Conservation (phyloP, 2,797 vertebrate genomes). For the Argya squamiceps region DNA sequence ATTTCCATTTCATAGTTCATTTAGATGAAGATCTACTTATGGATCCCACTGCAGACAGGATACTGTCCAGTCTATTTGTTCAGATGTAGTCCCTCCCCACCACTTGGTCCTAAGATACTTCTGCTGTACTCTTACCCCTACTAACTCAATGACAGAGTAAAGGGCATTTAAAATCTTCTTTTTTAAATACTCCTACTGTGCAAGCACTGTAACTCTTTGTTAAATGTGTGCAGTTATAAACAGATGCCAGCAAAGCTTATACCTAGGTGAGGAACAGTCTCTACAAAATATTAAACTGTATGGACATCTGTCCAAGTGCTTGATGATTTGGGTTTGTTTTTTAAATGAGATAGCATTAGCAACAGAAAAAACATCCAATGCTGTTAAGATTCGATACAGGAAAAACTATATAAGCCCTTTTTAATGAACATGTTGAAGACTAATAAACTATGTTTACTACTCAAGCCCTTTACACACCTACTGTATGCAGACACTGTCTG, state of each 20-base stretch:
- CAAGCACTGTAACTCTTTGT: not conserved
- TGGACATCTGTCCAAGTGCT: not conserved
- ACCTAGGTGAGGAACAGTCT: not conserved
- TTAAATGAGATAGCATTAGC: not conserved
- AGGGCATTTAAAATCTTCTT: not conserved
- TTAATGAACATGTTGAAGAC: not conserved
- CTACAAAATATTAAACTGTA: not conserved
- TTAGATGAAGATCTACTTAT: not conserved
- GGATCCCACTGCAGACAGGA: not conserved
- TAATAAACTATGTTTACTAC: not conserved
- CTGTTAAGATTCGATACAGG: accelerated
- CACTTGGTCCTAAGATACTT: not conserved
- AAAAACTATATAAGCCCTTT: not conserved
- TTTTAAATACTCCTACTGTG: not conserved
- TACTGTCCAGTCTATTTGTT: not conserved
- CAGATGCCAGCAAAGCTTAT: not conserved
- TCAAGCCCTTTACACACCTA: not conserved
- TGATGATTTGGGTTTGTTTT: not conserved
- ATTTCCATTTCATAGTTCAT: not conserved
- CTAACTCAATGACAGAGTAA: not conserved
- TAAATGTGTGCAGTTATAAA: not conserved
- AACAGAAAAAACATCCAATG: not conserved
- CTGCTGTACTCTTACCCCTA: not conserved
- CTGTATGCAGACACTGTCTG: no score
- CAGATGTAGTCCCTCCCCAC: not conserved